Evolutionary conservation across 2,888 invertebrate species (phyloP).

Genomic region (Ectobius pallidus): DNA sequence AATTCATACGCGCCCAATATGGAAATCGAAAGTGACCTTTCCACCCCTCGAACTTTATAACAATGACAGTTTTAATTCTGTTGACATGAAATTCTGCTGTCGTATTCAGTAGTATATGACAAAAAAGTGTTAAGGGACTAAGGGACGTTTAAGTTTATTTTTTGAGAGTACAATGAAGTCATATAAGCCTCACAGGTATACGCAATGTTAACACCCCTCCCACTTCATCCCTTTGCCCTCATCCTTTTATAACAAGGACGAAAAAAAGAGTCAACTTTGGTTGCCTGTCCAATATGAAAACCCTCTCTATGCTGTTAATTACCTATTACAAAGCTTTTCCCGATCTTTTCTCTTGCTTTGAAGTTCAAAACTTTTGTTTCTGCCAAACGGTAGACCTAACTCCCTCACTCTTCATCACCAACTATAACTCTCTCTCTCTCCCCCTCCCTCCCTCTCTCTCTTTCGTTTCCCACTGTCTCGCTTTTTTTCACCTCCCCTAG

Average conservation of each 20-base stretch:
- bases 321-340: slow-evolving; percentile 17
- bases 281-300: slow-evolving; percentile 11
- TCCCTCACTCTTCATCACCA: not conserved
- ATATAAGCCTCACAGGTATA: slow-evolving; percentile 17
- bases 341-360: slow-evolving; percentile 25
- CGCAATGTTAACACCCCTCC: slow-evolving; percentile 11
- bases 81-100: slow-evolving; percentile 20
- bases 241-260: not conserved
- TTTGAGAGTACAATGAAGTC: not conserved
- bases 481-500: too few species aligned
- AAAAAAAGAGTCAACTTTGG: not conserved
- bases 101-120: slow-evolving; percentile 5
- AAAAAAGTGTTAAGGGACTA: slow-evolving; percentile 7
- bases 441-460: too few species aligned
- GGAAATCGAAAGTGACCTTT: too few species aligned
- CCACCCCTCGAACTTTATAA: slow-evolving; percentile 15
- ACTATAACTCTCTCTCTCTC: too few species aligned
- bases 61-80: slow-evolving; percentile 26
- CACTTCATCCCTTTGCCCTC: not conserved
- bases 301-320: slow-evolving; percentile 2
- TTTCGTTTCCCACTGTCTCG: too few species aligned
- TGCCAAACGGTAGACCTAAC: not conserved
- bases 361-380: slow-evolving; percentile 24
- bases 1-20: too few species aligned
- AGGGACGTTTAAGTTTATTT: not conserved